These are phyloP conservation scores for Anticlea derivata DNA, from an alignment of 2,888 invertebrate genomes.

Conservation along the genomic window DNA sequence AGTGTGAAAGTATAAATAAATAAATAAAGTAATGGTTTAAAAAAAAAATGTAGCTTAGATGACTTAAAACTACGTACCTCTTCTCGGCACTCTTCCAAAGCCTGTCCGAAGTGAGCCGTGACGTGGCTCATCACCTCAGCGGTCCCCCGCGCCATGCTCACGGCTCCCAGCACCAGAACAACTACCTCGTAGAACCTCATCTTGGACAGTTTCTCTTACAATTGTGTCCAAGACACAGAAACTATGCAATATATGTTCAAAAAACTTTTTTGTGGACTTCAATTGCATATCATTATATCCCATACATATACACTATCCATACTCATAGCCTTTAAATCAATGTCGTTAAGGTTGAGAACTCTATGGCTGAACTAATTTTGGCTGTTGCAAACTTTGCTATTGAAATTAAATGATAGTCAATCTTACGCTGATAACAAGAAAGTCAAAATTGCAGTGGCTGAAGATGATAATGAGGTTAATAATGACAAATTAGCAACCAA, in stretches of 20 bases:
- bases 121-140: slow-evolving; percentile 79
- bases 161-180: slow-evolving; percentile 42
- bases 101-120: slow-evolving; percentile 26
- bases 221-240: slow-evolving; percentile 4
- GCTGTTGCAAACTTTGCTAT: background rate
- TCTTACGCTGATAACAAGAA: slow-evolving; percentile 5
- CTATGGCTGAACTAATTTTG: background rate
- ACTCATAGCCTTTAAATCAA: background rate
- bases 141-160: slow-evolving; percentile 49
- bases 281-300: slow-evolving; percentile 33
- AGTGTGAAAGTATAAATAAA: too few relatives aligned
- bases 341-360: slow-evolving; percentile 10
- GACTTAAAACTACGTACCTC: slow-evolving; percentile 30
- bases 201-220: slow-evolving; percentile 33
- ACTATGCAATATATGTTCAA: slow-evolving; percentile 41
- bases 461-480: slow-evolving; percentile 8
- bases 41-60: too few relatives aligned
- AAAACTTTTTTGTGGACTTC: slow-evolving; percentile 38
- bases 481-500: slow-evolving; percentile 2
- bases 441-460: slow-evolving; percentile 14
- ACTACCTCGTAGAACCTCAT: slow-evolving; percentile 41
- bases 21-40: too few relatives aligned
- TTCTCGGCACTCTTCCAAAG: slow-evolving; percentile 26
- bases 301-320: background rate
- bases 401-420: slow-evolving; percentile 2